phyloP scores from a whole-genome alignment of 2,113 vertebrate genomes.

The Chlorodrepanis virens region DNA sequence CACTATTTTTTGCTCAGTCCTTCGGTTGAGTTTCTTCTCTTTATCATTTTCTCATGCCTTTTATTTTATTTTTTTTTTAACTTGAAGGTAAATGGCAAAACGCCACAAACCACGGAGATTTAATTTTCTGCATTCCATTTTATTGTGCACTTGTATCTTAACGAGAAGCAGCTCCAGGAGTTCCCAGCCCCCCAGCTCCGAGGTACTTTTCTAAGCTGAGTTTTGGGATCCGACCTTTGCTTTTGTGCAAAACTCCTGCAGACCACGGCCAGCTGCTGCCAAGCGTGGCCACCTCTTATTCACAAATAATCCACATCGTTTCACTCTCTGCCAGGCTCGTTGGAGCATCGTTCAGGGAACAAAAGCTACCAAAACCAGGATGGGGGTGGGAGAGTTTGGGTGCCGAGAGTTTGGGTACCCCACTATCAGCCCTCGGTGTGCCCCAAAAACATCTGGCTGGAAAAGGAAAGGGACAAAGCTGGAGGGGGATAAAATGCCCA shows the following conservation, averaged over 20 bases:
- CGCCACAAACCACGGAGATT: neutral
- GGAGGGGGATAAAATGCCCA: neutral
- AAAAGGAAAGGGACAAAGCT: neutral
- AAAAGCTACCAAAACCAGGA: neutral
- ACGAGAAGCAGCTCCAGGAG: conserved; percentile 19
- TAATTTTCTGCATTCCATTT: conserved; percentile 49
- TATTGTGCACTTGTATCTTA: neutral
- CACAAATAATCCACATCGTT: neutral
- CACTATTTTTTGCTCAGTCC: neutral
- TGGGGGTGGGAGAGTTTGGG: neutral
- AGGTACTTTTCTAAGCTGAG: neutral
- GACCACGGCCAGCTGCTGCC: neutral
- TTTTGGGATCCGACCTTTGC: neutral
- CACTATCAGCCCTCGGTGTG: neutral
- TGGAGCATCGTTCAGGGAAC: neutral
- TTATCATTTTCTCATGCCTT: neutral
- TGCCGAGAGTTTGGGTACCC: neutral
- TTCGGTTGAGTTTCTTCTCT: neutral
- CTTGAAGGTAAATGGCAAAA: conserved; percentile 33
- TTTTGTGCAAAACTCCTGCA: neutral
- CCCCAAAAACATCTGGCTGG: neutral
- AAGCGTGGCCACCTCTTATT: conserved; percentile 1
- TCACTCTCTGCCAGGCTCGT: neutral
- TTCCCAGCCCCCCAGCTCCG: neutral
- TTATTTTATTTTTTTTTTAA: neutral